phyloP scores from a whole-genome alignment of 2,888 invertebrate species.

The Cosmorhoe ocellata region DNA sequence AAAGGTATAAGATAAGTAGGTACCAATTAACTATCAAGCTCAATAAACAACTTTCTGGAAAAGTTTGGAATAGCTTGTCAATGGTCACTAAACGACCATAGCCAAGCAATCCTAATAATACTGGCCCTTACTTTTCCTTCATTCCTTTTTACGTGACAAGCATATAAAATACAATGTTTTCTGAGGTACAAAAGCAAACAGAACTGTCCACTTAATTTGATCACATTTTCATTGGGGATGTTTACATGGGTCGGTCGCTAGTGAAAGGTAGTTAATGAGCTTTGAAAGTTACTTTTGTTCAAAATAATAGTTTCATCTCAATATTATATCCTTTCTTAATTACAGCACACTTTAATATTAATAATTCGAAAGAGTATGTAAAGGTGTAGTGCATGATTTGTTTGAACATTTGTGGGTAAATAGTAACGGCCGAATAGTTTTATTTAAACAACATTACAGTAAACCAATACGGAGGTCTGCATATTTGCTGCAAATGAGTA shows the following conservation, averaged over 20 bases:
- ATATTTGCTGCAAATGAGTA: not conserved
- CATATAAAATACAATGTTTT: conserved; percentile 38
- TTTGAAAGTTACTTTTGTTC: not conserved
- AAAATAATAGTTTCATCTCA: no score
- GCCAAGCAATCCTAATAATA: not conserved
- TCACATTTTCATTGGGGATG: conserved; percentile 43
- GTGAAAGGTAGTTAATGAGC: conserved; percentile 12
- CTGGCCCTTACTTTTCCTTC: not conserved
- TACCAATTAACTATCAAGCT: no score
- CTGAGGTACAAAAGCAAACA: conserved; percentile 39
- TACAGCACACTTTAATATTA: no score
- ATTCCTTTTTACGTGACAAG: conserved; percentile 28
- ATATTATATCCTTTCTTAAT: no score
- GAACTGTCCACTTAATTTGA: conserved; percentile 44
- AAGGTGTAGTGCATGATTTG: no score
- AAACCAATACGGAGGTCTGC: conserved; percentile 1
- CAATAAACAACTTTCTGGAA: no score
- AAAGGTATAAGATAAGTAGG: no score
- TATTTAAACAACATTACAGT: no score
- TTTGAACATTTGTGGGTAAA: no score
- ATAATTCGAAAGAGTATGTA: no score
- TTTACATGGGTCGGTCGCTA: conserved; percentile 35
- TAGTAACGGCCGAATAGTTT: no score
- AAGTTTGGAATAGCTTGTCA: no score
- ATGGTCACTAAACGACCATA: not conserved